These are phyloP conservation scores for Strongylocentrotus purpuratus DNA, from an alignment of 35 echinoderm and acorn worm genomes.

Conservation along the genomic window DNA sequence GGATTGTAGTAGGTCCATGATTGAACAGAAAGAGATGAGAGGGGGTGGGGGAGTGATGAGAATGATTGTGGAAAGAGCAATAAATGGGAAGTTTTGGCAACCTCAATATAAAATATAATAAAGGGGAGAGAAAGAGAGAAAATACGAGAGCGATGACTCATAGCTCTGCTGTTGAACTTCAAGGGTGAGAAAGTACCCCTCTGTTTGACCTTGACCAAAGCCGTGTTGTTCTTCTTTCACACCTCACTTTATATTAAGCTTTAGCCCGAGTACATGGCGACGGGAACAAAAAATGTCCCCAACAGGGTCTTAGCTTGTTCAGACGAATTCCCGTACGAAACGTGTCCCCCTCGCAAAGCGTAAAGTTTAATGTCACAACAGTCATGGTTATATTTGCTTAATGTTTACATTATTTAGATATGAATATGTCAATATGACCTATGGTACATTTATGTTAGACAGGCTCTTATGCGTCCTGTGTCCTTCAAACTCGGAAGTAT, in stretches of 20 bases:
- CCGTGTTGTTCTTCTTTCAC: conserved; percentile 24
- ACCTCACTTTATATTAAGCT: background rate
- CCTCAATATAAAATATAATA: background rate
- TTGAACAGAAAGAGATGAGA: no score
- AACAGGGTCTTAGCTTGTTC: background rate
- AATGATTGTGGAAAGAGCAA: no score
- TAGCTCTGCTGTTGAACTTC: background rate
- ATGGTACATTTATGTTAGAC: background rate
- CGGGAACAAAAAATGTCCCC: background rate
- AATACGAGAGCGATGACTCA: background rate
- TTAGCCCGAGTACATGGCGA: background rate
- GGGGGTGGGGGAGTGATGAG: background rate
- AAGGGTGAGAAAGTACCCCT: conserved; percentile 37
- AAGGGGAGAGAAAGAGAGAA: background rate
- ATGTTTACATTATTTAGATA: background rate
- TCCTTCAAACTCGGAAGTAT: background rate
- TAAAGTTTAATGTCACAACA: background rate
- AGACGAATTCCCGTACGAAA: background rate
- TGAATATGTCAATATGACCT: background rate
- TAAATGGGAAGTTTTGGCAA: no score
- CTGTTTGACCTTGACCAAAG: conserved; percentile 21
- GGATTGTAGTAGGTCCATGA: no score
- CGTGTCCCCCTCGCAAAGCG: background rate
- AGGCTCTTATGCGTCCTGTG: background rate
- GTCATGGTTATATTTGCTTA: background rate